Percentiles rank a stretch among this genome's conserved stretches.
Conservation (phyloP, 2,797 vertebrate genomes). For the Mus spretus region DNA sequence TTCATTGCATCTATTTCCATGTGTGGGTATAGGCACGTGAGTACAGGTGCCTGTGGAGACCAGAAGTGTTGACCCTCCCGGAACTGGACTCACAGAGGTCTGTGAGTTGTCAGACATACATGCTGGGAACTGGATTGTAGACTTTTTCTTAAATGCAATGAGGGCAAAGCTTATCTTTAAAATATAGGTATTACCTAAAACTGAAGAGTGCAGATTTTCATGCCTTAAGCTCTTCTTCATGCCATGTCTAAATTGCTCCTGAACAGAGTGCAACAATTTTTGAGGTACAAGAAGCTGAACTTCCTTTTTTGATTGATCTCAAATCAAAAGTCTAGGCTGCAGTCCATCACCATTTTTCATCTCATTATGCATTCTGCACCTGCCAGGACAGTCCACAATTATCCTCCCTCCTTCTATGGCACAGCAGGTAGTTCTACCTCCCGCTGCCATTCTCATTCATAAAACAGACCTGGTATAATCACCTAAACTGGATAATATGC, state of each 20-base stretch:
- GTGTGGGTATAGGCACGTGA: neutral
- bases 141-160: neutral
- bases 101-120: too few relatives aligned
- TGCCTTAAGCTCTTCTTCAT: neutral
- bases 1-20: neutral
- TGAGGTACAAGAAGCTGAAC: neutral
- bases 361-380: neutral
- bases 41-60: neutral
- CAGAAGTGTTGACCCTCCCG: too few relatives aligned
- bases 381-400: neutral
- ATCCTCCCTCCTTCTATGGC: neutral
- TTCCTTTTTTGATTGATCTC: neutral
- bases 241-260: constrained; percentile 40
- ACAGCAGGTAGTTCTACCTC: neutral
- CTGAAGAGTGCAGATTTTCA: neutral
- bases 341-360: neutral
- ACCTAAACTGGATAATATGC: constrained; percentile 44
- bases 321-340: constrained; percentile 16
- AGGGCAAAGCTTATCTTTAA: constrained; percentile 2
- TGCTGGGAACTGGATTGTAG: neutral
- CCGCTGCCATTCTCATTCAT: constrained; percentile 29
- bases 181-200: neutral
- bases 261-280: constrained; percentile 3
- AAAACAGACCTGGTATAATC: constrained; percentile 45
- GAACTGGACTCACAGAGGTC: neutral